These are phyloP conservation scores for Istiophorus platypterus DNA, from an alignment of 2,113 vertebrate genomes.

Conservation along the genomic window DNA sequence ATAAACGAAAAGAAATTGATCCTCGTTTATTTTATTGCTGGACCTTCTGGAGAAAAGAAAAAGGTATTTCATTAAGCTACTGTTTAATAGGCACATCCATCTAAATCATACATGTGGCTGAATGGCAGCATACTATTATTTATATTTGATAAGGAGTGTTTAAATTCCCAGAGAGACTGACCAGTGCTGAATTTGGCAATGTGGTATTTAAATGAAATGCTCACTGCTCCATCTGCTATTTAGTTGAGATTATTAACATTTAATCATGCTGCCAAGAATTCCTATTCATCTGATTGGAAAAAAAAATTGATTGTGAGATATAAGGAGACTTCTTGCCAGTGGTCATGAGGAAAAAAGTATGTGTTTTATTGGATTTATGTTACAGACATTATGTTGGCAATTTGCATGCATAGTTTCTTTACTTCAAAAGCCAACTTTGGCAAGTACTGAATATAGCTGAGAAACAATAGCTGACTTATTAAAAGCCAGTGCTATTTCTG, in stretches of 20 bases:
- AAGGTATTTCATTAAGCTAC: slow-evolving; percentile 87
- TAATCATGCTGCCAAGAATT: slow-evolving; percentile 61
- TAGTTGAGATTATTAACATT: slow-evolving; percentile 66
- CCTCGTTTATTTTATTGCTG: slow-evolving; percentile 89
- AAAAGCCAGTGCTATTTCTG: slow-evolving; percentile 29
- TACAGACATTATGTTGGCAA: slow-evolving; percentile 2
- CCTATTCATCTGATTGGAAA: slow-evolving; percentile 56
- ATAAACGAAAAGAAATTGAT: slow-evolving; percentile 89
- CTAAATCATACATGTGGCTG: slow-evolving; percentile 87
- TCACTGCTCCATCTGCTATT: slow-evolving; percentile 46
- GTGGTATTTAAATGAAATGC: slow-evolving; percentile 67
- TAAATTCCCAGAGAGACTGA: slow-evolving; percentile 64
- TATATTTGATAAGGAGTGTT: slow-evolving; percentile 79
- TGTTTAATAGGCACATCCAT: slow-evolving; percentile 86
- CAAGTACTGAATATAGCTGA: slow-evolving; percentile 18
- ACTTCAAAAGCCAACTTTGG: slow-evolving; percentile 42
- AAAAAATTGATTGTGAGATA: slow-evolving; percentile 43
- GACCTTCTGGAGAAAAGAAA: slow-evolving; percentile 81
- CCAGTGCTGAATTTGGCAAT: slow-evolving; percentile 45
- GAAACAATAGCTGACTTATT: slow-evolving; percentile 10
- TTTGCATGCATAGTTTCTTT: slow-evolving; percentile 23
- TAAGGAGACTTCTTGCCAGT: slow-evolving; percentile 35
- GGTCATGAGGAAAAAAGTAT: slow-evolving; percentile 23
- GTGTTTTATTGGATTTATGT: slow-evolving; percentile 39
- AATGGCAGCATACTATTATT: slow-evolving; percentile 84